Evolutionary conservation across 2,797 vertebrate species (phyloP).

Genomic region (Fistularia commersonii): DNA sequence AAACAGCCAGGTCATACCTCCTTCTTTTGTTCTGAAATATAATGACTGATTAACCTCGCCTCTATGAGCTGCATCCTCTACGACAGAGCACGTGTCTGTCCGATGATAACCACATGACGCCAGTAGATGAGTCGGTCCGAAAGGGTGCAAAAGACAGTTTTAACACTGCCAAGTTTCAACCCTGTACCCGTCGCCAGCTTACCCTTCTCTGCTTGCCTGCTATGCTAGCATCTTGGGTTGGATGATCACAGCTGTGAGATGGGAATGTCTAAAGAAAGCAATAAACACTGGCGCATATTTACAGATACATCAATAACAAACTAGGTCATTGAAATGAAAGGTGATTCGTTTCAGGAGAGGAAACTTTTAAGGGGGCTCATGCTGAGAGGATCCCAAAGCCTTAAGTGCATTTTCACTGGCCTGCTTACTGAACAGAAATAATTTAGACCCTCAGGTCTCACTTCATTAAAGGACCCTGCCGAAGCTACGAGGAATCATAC

Average conservation of each 20-base stretch:
- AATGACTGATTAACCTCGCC: too few relatives aligned
- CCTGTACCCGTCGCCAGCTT: background rate
- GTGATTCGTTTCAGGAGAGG: conserved; percentile 22
- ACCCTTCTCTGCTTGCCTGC: conserved; percentile 1
- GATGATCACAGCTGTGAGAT: conserved; percentile 12
- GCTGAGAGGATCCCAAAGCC: conserved; percentile 26
- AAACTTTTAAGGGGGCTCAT: conserved; percentile 15
- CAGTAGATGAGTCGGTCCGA: background rate
- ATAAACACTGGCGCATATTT: conserved; percentile 46
- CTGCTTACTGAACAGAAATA: conserved; percentile 23
- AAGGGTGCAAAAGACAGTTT: background rate
- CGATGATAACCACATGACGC: too few relatives aligned
- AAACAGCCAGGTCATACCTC: too few relatives aligned
- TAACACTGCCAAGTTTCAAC: conserved; percentile 19
- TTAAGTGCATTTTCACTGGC: conserved; percentile 33
- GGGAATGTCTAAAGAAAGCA: conserved; percentile 59
- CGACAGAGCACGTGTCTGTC: too few relatives aligned
- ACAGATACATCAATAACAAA: conserved; percentile 47
- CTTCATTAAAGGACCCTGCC: conserved; percentile 22
- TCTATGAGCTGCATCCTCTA: too few relatives aligned
- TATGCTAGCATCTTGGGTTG: background rate
- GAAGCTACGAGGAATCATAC: conserved; percentile 6
- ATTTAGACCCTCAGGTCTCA: conserved; percentile 19
- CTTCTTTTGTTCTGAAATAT: too few relatives aligned
- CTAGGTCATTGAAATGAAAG: conserved; percentile 15